These are phyloP conservation scores for Acromyrmex charruanus DNA, from an alignment of 1,140 invertebrate species.

Conservation along the genomic window DNA sequence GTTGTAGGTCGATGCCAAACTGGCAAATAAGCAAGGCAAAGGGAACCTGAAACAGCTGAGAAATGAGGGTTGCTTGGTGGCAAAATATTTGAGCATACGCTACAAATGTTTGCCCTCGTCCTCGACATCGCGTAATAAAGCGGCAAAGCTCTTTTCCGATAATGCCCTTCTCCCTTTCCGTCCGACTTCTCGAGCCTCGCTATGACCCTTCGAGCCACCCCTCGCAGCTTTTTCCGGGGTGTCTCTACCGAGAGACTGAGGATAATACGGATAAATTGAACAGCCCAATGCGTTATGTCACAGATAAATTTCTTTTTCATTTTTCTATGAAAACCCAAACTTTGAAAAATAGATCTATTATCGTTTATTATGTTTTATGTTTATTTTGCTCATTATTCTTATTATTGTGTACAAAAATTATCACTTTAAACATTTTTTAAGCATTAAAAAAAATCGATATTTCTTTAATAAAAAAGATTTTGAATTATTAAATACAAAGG, in stretches of 20 bases:
- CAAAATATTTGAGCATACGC: conserved; percentile 80
- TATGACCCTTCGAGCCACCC: conserved; percentile 6
- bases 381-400: neutral
- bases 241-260: conserved; percentile 8
- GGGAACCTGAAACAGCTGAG: neutral
- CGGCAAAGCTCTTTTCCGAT: conserved; percentile 80
- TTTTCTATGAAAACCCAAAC: neutral
- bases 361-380: neutral
- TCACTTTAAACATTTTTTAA: neutral
- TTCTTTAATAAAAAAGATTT: neutral
- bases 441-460: neutral
- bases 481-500: no score
- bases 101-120: conserved; percentile 77
- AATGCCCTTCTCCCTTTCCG: conserved; percentile 76
- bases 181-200: conserved; percentile 53
- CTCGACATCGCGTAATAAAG: conserved; percentile 79
- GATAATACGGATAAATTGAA: conserved; percentile 51
- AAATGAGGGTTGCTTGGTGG: conserved; percentile 35
- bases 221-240: conserved; percentile 13
- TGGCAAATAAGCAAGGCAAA: neutral
- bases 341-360: neutral
- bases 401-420: neutral
- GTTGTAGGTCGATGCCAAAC: conserved; percentile 39
- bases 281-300: neutral
- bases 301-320: conserved; percentile 14